Evolutionary conservation across 2,888 invertebrate species (phyloP).

Genomic region (Drosophila testacea): DNA sequence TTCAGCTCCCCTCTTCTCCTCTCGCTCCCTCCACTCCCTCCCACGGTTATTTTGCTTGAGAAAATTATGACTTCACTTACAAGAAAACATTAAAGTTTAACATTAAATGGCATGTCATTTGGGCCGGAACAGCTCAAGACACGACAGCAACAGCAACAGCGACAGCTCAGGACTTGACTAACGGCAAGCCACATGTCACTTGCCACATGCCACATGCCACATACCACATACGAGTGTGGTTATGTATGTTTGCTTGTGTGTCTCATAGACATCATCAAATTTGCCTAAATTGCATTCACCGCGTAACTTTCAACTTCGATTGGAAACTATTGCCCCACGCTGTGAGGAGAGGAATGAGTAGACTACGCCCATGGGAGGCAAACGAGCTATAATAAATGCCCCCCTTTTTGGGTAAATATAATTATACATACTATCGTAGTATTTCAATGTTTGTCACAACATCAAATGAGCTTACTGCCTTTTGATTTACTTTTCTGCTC

Average conservation of each 20-base stretch:
- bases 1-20: neutral
- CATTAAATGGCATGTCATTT: slow-evolving; percentile 83
- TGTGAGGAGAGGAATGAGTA: neutral
- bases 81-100: slow-evolving; percentile 78
- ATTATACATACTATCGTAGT: slow-evolving; percentile 24
- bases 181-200: slow-evolving; percentile 63
- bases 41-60: slow-evolving; percentile 3
- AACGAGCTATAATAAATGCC: neutral
- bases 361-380: neutral
- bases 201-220: slow-evolving; percentile 50
- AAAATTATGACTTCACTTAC: slow-evolving; percentile 72
- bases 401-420: slow-evolving; percentile 17
- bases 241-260: slow-evolving; percentile 22
- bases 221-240: slow-evolving; percentile 35
- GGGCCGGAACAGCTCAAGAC: slow-evolving; percentile 61
- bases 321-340: slow-evolving; percentile 46
- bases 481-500: neutral
- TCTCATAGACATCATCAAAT: slow-evolving; percentile 64
- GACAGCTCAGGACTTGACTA: slow-evolving; percentile 48
- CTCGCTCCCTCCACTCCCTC: neutral
- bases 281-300: slow-evolving; percentile 69
- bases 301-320: slow-evolving; percentile 56
- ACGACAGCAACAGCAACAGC: slow-evolving; percentile 44
- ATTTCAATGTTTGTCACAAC: slow-evolving; percentile 9
- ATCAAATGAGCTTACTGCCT: neutral